Conservation (phyloP, 1,140 invertebrate genomes). For the Colletes gigas region DNA sequence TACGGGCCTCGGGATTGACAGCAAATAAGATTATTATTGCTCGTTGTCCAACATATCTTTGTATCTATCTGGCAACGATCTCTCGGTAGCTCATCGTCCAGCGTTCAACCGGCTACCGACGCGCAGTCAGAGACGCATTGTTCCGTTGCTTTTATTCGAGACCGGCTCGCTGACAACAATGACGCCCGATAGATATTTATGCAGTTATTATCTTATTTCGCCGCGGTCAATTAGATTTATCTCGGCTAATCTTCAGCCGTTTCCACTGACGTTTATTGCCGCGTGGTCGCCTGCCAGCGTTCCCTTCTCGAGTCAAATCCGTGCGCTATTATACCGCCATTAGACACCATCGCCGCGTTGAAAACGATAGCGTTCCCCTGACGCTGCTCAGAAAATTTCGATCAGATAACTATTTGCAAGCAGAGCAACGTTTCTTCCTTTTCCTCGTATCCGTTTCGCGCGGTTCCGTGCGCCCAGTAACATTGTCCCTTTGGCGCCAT, state of each 20-base stretch:
- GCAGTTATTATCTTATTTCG: constrained; percentile 32
- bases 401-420: too few species aligned
- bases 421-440: too few species aligned
- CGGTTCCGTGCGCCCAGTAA: too few species aligned
- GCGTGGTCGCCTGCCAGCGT: background rate
- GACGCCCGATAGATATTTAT: constrained; percentile 32
- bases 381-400: too few species aligned
- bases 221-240: constrained; percentile 29
- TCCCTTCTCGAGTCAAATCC: background rate
- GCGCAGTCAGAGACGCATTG: background rate
- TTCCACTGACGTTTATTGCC: constrained; percentile 32
- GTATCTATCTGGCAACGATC: constrained; percentile 25
- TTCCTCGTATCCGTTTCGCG: too few species aligned
- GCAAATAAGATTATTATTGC: constrained; percentile 31
- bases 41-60: constrained; percentile 19
- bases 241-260: constrained; percentile 30
- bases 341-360: constrained; percentile 14
- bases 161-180: constrained; percentile 14
- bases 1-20: constrained; percentile 9
- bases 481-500: too few species aligned
- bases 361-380: constrained; percentile 4
- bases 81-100: constrained; percentile 18
- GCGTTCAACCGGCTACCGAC: background rate
- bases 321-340: constrained; percentile 7
- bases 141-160: constrained; percentile 8